Evolutionary conservation across 2,888 invertebrate species (phyloP), one percentile per base, ranked within the genome.

Genomic region (Zele albiditarsus): DNA sequence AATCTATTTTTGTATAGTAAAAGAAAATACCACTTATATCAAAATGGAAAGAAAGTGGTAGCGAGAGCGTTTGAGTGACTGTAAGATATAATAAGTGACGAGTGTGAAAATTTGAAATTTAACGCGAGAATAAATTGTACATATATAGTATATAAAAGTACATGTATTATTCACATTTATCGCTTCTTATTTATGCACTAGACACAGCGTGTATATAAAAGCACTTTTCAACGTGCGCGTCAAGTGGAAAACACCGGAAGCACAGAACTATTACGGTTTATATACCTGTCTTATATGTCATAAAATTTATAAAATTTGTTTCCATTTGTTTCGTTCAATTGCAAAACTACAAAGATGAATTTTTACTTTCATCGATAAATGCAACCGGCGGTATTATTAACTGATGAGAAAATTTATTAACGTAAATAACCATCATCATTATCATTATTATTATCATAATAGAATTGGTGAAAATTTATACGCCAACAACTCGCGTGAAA

Each of bases 221-320:
- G 25, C 10, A 62, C 71, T 42, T 62, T 53, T 62, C 23, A 62
- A 71, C 14, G 62, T 62, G 16, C 46, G 28, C 46, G 12, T 62
- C 20, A 31, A 71, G 62, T 46, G 49, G 62, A 62, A 71, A 74
- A 78, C 68, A 79, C 79, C 78, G 79, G 79, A 79, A 77, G 71
- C 77, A 53, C 78, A 62, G 75, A 62, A 78, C 77, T 79, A 78
- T 77, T 74, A 79, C 78, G 77, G 77, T 78, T 80, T n/a, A 31
- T 31, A 31, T 27, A 16, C 33, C 73, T 73, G 74, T 75, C 75
- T 78, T 79, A n/a, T 20, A 74, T 78, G 73, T 78, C 66, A 75
- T 79, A 75, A 77, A 79, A 78, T 79, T 77, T 73, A 78, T 77
- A 76, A 38, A 77, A 80, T 79, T 79, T 78, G 75, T 78, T 78